Base-by-base conservation (phyloP, 2,797 vertebrate species). In the Sebastes matsubarae region DNA sequence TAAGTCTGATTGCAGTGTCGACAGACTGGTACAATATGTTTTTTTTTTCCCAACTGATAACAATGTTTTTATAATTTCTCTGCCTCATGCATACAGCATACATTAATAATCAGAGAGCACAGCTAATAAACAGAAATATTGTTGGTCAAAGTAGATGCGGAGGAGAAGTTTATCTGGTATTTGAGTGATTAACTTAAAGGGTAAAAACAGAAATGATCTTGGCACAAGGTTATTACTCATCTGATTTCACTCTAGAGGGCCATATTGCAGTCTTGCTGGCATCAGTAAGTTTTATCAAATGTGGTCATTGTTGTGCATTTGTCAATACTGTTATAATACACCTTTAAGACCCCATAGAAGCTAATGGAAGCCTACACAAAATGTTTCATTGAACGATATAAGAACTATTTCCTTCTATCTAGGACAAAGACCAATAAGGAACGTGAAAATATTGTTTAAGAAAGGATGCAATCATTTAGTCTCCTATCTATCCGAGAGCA, bases 361-460 rank as follows among this genome's bases (percentile, higher is more conserved):
- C 57, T 22, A 77, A 4, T 42, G 36, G 42, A 32, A 52, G n/a
- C 22, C 34, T 8, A 61, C 50, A 84, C 32, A 84, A 73, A 81
- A 79, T 76, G 22, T 77, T 66, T 73, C 27, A 67, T 7, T 34
- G 22, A 61, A 78, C 52, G 18, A 79, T 54, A 61, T 11, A 25
- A 66, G 24, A 68, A 6, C n/a, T 65, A 25, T 84, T 85, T 68
- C 10, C 29, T 65, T 79, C 54, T 36, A 16, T 68, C 42, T 42
- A n/a, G 42, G 66, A 85, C 25, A 55, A 78, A 82, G 14, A 73
- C 73, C 22, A 82, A 22, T 24, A 59, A 89, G 68, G 54, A 87
- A 64, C 29, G 24, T 73, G 63, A 58, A 87, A 67, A 75, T 69
- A 72, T 60, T 59, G 32, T 70, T 70, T 8, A 54, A 70, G 65